Base-by-base conservation (phyloP, 2,888 invertebrate species). In the Drosophila peninsularis region DNA sequence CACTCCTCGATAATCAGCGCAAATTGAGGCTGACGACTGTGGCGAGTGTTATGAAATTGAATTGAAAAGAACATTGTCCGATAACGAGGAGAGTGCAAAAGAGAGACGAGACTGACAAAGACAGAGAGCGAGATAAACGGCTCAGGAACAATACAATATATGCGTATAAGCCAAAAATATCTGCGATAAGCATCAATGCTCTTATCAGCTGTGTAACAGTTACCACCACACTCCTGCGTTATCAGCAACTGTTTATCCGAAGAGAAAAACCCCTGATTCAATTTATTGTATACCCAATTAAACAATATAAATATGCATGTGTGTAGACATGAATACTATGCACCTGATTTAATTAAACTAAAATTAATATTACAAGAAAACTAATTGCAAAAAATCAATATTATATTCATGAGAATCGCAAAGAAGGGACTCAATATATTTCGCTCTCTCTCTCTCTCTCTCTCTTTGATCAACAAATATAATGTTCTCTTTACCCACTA, bases 61-160 rank as follows among this genome's bases (percentile, higher is more conserved):
- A 58, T 77, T 71, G 52, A 21, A 72, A 57, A 67, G 74, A 61
- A 61, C 78, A 67, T 67, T 75, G 78, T 5, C 60, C 75, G 75
- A 75, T 78, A 75, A 68, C 42, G 54, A 13, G 21, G 1, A 44
- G n/a, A 30, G 53, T 39, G 14, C 30, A 9, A 42, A 2, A 1
- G 37, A 53, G 45, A 17, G 11, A 19, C 13, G 49, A 9, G 41
- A 53, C 17, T 47, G 32, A 21, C 45, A 47, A 3, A 44, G 58
- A 44, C 34, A 58, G 24, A 9, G 14, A 24, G 6, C 10, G 14
- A 61, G 41, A 32, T 30, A 56, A 24, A n/a, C n/a, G 30, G 11
- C 32, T n/a, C 17, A 32, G 64, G 45, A 27, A 41, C 19, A 54
- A 54, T 64, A 50, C 36, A 65, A n/a, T 53, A 47, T 34, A 30